Percentiles rank a stretch among this genome's conserved stretches.
Conservation (phyloP, 2,113 vertebrate genomes). For the Astur gentilis region DNA sequence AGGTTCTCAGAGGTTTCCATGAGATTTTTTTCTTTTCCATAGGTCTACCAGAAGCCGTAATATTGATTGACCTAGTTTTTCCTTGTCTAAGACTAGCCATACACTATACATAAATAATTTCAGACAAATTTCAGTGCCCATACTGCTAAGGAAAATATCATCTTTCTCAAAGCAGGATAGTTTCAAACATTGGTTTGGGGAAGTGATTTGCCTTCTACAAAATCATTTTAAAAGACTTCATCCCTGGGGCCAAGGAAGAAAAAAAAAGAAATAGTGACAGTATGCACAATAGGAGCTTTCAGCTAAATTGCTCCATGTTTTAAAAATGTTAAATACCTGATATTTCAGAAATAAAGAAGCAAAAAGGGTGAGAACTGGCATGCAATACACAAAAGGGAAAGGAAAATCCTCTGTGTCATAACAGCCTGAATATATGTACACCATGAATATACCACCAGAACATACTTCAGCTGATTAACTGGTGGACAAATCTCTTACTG, state of each 20-base stretch:
- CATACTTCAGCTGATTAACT: neutral
- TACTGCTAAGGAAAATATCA: neutral
- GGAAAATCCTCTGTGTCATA: neutral
- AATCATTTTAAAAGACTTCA: neutral
- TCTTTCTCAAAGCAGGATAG: neutral
- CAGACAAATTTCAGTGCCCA: neutral
- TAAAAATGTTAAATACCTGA: neutral
- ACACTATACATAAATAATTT: neutral
- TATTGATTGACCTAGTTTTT: neutral
- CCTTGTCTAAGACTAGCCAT: neutral
- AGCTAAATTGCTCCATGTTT: neutral
- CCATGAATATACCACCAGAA: neutral
- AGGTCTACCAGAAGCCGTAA: neutral
- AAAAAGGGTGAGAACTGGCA: neutral
- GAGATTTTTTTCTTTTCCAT: neutral
- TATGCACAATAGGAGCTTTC: neutral
- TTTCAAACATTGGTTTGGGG: neutral
- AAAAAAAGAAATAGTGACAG: neutral
- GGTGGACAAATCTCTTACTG: neutral
- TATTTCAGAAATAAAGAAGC: neutral
- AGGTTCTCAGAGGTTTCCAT: neutral
- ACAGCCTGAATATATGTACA: neutral
- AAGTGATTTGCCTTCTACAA: neutral
- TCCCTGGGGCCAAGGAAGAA: neutral
- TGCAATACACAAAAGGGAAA: neutral